phyloP scores from a whole-genome alignment of 2,888 invertebrate genomes.

The Philaethria dido region DNA sequence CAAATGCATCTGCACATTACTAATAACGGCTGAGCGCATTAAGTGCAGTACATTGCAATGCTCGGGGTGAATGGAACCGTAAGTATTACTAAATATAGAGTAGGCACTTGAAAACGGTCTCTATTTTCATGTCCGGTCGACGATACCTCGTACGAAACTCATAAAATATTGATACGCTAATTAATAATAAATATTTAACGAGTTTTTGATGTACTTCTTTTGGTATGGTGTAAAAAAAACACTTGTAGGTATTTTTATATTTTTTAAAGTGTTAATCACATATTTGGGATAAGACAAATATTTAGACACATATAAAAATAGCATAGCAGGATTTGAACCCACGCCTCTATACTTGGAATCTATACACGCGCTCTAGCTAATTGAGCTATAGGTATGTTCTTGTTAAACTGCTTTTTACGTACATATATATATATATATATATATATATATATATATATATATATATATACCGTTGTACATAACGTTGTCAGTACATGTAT shows the following conservation, averaged over 20 bases:
- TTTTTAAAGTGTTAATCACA: too few relatives aligned
- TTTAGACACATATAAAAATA: too few relatives aligned
- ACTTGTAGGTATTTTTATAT: neutral
- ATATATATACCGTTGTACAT: neutral
- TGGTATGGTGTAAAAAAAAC: too few relatives aligned
- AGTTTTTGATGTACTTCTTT: slow-evolving; percentile 7
- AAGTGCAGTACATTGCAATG: slow-evolving; percentile 40
- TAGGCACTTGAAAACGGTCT: slow-evolving; percentile 52
- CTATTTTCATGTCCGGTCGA: slow-evolving; percentile 20
- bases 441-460: too few relatives aligned
- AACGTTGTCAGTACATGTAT: neutral
- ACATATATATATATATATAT: too few relatives aligned
- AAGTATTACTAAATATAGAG: slow-evolving; percentile 66
- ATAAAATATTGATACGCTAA: slow-evolving; percentile 9
- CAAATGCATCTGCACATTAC: slow-evolving; percentile 49
- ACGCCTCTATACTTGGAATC: too few relatives aligned
- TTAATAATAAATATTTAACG: slow-evolving; percentile 21
- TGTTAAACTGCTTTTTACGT: too few relatives aligned
- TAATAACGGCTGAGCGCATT: slow-evolving; percentile 33
- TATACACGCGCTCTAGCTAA: too few relatives aligned
- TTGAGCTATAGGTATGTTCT: too few relatives aligned
- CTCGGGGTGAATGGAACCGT: slow-evolving; percentile 73
- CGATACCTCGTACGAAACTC: slow-evolving; percentile 21
- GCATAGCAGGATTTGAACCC: too few relatives aligned
- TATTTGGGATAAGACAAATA: too few relatives aligned